phyloP scores from a whole-genome alignment of 2,888 invertebrate species.

The Campoplex nolae region DNA sequence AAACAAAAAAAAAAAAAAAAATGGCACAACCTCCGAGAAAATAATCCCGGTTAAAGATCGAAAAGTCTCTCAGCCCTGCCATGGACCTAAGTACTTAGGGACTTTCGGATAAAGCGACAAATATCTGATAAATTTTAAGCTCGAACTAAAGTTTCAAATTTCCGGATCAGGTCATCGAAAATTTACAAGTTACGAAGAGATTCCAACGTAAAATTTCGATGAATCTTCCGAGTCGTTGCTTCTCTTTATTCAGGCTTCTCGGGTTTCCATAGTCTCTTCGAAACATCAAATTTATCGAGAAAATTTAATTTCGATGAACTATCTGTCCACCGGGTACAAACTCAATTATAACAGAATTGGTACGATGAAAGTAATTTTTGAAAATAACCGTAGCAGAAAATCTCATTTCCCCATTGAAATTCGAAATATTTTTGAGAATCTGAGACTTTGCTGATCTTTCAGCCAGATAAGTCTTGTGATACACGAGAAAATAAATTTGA shows the following conservation, averaged over 20 bases:
- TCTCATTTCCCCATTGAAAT: not conserved
- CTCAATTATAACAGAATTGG: not conserved
- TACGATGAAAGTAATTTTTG: not conserved
- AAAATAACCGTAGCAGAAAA: not conserved
- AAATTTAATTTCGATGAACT: not conserved
- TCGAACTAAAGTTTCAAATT: slow-evolving; percentile 1
- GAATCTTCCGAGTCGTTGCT: not conserved
- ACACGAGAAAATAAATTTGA: not conserved
- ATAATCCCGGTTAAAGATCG: slow-evolving; percentile 16
- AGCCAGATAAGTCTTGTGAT: too few species aligned
- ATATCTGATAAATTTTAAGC: not conserved
- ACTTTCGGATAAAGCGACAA: not conserved
- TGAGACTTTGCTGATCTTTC: not conserved
- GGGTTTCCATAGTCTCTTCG: too few species aligned
- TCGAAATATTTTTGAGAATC: not conserved
- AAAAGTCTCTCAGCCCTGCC: not conserved
- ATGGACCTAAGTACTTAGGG: not conserved
- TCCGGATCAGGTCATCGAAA: not conserved
- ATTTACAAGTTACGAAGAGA: not conserved
- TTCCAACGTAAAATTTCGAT: not conserved
- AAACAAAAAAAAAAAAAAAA: not conserved
- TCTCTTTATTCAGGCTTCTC: too few species aligned
- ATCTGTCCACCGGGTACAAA: not conserved
- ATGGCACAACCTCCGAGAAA: not conserved
- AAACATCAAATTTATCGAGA: too few species aligned